Evolutionary conservation across 2,113 vertebrate species (phyloP), one percentile per base, ranked within the genome.

Genomic region (Felis chaus): DNA sequence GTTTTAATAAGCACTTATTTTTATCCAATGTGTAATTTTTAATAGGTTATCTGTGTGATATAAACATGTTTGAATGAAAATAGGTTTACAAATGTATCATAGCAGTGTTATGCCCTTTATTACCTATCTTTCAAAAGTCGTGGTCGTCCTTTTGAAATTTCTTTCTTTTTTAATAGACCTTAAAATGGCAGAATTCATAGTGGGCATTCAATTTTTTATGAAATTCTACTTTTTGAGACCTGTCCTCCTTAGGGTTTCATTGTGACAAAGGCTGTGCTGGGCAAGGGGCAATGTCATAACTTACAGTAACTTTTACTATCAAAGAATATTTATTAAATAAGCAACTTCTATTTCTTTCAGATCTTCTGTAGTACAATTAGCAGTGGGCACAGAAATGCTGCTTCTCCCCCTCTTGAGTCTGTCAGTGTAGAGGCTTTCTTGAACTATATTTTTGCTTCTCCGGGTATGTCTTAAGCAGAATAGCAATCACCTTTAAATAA

Each of bases 1-100:
- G 19, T 90, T 94, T 93, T 87, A 71, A 66, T 90, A 41, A 81
- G 21, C 5, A 92, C 63, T 89, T 89, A 69, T 84, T 95, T 92
- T 25, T 5, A 36, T 57, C 33, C 25, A 39, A 16, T 74, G 3
- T 86, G 7, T 29, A 82, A 63, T 61, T 94, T 68, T 92, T 48
- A 36, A 19, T 68, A 29, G 33, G 80, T 93, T 79, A 82, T 13
- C 25, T 50, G 3, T 65, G 0, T 9, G 1, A 48, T 89, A 55
- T 50, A 87, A 53, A 96, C 33, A 81, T 86, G 16, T 90, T 89
- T 86, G 21, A 73, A 33, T 57, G 71, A 88, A 96, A 88, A 71
- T 69, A 92, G 23, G 16, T 76, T 97, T 66, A 39, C 1, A 50
- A 45, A 74, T 96, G 27, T 9, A 41, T 48, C 11, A 13, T 33